Percentiles rank a stretch among this genome's conserved stretches.
Evolutionary conservation across 2,113 vertebrate genomes (phyloP).

Genomic region (Eidolon helvum): DNA sequence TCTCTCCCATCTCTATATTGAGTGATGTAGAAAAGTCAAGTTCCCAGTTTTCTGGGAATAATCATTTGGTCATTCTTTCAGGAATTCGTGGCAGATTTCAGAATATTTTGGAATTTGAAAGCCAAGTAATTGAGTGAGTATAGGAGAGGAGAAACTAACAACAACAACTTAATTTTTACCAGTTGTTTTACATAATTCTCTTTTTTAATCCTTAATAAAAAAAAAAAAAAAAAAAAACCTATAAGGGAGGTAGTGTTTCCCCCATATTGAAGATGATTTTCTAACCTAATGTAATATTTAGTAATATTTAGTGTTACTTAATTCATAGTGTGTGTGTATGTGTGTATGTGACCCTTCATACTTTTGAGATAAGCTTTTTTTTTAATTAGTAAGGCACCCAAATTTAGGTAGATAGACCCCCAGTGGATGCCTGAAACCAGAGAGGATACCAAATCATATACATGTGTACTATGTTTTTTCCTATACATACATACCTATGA

Average conservation of each 20-base stretch:
- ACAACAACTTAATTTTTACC: not conserved
- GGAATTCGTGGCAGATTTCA: not conserved
- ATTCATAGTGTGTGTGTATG: not conserved
- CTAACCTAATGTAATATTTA: not conserved
- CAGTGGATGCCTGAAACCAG: not conserved
- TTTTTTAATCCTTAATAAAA: not conserved
- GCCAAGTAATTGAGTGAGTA: not conserved
- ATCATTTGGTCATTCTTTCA: not conserved
- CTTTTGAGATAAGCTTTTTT: not conserved
- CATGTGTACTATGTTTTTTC: not conserved
- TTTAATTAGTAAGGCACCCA: too few species aligned
- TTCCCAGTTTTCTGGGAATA: not conserved
- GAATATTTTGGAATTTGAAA: conserved; percentile 1
- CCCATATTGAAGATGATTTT: not conserved
- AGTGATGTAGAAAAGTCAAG: not conserved
- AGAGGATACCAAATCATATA: not conserved
- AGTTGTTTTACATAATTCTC: not conserved
- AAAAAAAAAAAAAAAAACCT: not conserved
- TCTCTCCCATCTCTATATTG: not conserved
- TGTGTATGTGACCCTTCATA: not conserved
- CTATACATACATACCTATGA: not conserved
- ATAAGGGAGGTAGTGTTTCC: not conserved
- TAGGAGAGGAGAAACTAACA: not conserved
- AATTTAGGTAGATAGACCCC: not conserved
- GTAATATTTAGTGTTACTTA: not conserved